A percentile compares a stretch with the other conserved stretches of the same genome.
phyloP scores from a whole-genome alignment of 1,140 invertebrate genomes.

The Ceratitis capitata region DNA sequence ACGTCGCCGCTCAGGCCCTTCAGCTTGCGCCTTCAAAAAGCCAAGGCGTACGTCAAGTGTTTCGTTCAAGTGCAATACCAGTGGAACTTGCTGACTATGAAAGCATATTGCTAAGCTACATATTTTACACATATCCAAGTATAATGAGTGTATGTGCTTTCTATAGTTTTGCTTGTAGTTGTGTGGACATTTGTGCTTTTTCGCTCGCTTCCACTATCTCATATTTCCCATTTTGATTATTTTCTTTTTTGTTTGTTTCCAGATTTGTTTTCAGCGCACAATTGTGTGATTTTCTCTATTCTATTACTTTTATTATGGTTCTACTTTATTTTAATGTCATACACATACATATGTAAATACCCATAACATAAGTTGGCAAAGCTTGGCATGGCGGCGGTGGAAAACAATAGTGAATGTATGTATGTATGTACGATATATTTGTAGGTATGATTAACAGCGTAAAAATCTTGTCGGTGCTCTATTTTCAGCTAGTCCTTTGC shows the following conservation, averaged over 20 bases:
- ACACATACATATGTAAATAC: too few species aligned
- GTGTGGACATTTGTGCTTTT: neutral
- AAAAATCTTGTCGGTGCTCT: neutral
- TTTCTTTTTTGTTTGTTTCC: too few species aligned
- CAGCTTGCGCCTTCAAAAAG: too few species aligned
- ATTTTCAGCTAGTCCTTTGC: neutral
- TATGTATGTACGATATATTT: neutral
- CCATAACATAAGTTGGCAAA: neutral
- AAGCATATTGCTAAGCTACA: neutral
- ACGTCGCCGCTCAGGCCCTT: neutral
- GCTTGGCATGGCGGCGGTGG: neutral
- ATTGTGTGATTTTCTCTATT: neutral
- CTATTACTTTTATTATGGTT: neutral
- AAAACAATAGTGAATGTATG: neutral
- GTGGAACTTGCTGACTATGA: neutral
- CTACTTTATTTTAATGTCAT: neutral
- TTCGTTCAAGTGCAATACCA: conserved; percentile 13
- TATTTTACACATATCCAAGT: neutral
- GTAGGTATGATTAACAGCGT: neutral
- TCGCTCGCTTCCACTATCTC: neutral
- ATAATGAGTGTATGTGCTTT: neutral
- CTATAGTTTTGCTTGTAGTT: neutral
- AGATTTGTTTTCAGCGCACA: neutral
- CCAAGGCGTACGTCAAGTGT: conserved; percentile 20
- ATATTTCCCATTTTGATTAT: too few species aligned